phyloP scores from a whole-genome alignment of 2,888 invertebrate species.

The Elgonia sp. region DNA sequence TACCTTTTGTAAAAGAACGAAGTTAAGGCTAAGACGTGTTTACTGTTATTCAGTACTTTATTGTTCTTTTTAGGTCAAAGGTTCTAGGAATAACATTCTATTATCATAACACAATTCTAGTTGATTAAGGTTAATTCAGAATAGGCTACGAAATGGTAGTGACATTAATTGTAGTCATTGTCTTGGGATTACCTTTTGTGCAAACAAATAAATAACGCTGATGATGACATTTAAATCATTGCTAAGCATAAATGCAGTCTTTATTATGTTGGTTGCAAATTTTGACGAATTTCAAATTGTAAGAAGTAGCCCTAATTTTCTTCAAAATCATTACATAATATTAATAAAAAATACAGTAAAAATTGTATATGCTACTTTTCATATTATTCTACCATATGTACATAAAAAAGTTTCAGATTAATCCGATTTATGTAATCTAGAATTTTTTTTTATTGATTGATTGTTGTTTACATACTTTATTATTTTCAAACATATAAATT shows the following conservation, averaged over 20 bases:
- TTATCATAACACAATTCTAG: slow-evolving; percentile 66
- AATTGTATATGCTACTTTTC: too few relatives aligned
- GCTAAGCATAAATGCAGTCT: slow-evolving; percentile 19
- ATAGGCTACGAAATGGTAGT: slow-evolving; percentile 55
- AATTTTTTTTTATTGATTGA: too few relatives aligned
- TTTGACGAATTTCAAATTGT: neutral
- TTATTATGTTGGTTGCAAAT: neutral
- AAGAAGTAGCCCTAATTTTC: too few relatives aligned
- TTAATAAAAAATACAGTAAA: too few relatives aligned
- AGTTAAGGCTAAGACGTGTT: slow-evolving; percentile 12
- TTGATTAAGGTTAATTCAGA: slow-evolving; percentile 65
- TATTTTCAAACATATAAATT: too few relatives aligned
- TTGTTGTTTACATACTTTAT: too few relatives aligned
- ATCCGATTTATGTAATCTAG: too few relatives aligned
- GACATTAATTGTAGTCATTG: slow-evolving; percentile 62
- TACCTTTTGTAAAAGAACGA: too few relatives aligned
- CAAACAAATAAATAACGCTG: slow-evolving; percentile 56
- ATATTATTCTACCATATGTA: too few relatives aligned
- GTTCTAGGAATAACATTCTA: slow-evolving; percentile 54
- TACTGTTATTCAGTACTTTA: slow-evolving; percentile 15
- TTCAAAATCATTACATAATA: too few relatives aligned
- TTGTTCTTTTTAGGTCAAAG: slow-evolving; percentile 42
- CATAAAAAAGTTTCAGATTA: too few relatives aligned
- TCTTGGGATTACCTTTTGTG: slow-evolving; percentile 64
- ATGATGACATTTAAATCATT: slow-evolving; percentile 56